Evolutionary conservation across 2,797 vertebrate species (phyloP).

Genomic region (Linurgus olivaceus): DNA sequence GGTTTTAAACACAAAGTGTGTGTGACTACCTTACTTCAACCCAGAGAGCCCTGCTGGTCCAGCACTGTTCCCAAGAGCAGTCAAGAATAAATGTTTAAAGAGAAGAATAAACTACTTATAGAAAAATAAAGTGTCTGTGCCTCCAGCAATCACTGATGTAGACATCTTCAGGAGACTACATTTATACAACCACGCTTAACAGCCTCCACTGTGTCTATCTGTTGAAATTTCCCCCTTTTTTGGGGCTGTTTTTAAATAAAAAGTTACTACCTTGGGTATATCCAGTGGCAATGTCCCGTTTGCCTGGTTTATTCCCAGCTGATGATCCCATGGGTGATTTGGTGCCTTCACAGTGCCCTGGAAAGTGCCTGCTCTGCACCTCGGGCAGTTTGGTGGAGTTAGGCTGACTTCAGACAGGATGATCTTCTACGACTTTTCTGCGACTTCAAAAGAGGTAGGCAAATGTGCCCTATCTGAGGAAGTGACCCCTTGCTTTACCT

Average conservation of each 20-base stretch:
- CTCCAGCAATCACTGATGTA: background rate
- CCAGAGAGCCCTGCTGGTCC: background rate
- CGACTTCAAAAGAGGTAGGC: conserved; percentile 2
- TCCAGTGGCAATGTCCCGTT: background rate
- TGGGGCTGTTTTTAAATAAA: background rate
- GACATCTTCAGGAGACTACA: background rate
- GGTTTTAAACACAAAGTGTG: background rate
- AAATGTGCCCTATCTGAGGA: conserved; percentile 38
- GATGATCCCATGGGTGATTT: background rate
- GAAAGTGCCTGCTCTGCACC: conserved; percentile 2
- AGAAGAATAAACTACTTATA: background rate
- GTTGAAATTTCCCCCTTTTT: background rate
- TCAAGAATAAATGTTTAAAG: background rate
- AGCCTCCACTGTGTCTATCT: background rate
- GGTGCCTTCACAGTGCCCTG: background rate
- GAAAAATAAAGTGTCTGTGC: background rate
- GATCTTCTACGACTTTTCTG: conserved; percentile 6
- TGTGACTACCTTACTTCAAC: background rate
- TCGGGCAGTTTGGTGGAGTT: conserved; percentile 39
- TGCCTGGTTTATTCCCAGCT: background rate
- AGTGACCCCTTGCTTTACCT: conserved; percentile 10
- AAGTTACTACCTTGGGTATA: background rate
- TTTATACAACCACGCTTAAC: background rate
- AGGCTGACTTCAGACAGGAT: background rate
- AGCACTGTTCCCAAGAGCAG: background rate